Base-by-base conservation (phyloP, 2,797 vertebrate species). In the Masticophis lateralis region DNA sequence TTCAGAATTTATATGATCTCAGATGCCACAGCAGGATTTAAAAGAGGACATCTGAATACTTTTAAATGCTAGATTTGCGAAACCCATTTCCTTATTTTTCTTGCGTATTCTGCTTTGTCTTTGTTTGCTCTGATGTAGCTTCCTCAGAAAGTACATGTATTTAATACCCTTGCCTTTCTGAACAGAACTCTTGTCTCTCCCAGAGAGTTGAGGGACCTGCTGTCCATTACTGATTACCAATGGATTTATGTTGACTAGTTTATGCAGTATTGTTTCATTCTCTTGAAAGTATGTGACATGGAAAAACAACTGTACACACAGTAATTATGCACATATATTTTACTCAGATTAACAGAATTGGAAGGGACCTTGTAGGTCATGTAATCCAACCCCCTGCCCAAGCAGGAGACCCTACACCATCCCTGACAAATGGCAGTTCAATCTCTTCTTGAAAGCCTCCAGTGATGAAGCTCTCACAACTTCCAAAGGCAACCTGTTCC, bases 11-110 rank as follows among this genome's bases (percentile, higher is more conserved):
- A 59, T 22, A 91, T 32, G 28, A 86, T 20, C 83, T 91, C 94
- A 61, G n/a, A 51, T 92, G 86, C 92, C 92, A 74, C 90, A 51
- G 0, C 6, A 43, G 93, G 91, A 0, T 90, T 43, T 87, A 51
- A 91, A 61, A 91, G 92, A 59, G 37, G 92, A 79, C 18, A 93
- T 94, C 92, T 43, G 3, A 87, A 94, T 55, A 59, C 56, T 91
- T 90, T 94, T 89, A 86, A 27, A 37, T 51, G 37, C 43, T 59
- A 79, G 12, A 32, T 87, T 27, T 57, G 55, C 37, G 1, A 87
- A 66, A n/a, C 55, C 37, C 14, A 13, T 37, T 55, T 53, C 74
- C n/a, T 66, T 56, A 56, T 20, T 93, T 69, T 37, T 56, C 37
- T 53, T 25, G 10, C 3, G 0, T 66, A 63, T 61, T 22, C 7